A percentile compares a stretch with the other conserved stretches of the same genome.
phyloP scores from a whole-genome alignment of 2,888 invertebrate genomes.

The Serripes groenlandicus region DNA sequence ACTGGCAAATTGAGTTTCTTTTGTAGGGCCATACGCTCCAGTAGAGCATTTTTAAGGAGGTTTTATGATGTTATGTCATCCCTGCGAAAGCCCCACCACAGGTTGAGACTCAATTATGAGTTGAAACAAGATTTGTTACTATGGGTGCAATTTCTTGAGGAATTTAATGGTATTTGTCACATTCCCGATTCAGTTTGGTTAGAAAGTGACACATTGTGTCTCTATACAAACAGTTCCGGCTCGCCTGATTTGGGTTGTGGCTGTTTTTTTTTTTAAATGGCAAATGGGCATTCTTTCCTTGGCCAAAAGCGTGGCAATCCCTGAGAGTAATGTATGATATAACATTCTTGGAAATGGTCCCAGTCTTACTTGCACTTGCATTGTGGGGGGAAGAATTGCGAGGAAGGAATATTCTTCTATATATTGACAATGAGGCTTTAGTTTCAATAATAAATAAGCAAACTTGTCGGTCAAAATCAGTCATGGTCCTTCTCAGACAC shows the following conservation, averaged over 20 bases:
- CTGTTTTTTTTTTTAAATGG: conserved; percentile 8
- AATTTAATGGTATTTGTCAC: conserved; percentile 36
- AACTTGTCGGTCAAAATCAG: neutral
- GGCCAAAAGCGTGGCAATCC: conserved; percentile 9
- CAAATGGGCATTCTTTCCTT: conserved; percentile 7
- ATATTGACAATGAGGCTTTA: conserved; percentile 5
- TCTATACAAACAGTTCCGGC: conserved; percentile 47
- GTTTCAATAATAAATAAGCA: conserved; percentile 9
- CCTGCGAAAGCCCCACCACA: conserved; percentile 19
- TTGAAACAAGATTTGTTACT: conserved; percentile 26
- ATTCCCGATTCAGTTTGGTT: conserved; percentile 30
- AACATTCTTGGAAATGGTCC: conserved; percentile 14
- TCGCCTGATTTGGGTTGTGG: conserved; percentile 5
- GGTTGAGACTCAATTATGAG: conserved; percentile 16
- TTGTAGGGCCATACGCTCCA: conserved; percentile 26
- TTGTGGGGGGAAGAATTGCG: conserved; percentile 14
- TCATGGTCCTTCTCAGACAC: neutral
- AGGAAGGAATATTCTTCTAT: neutral
- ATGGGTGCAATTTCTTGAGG: conserved; percentile 36
- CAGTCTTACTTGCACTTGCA: neutral
- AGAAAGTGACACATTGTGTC: neutral
- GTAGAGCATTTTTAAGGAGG: conserved; percentile 45
- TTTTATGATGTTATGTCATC: conserved; percentile 28
- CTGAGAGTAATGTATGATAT: neutral
- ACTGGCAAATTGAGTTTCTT: conserved; percentile 35